These are phyloP conservation scores for Cynoglossus semilaevis DNA, from an alignment of 2,113 vertebrate genomes.

Conservation along the genomic window DNA sequence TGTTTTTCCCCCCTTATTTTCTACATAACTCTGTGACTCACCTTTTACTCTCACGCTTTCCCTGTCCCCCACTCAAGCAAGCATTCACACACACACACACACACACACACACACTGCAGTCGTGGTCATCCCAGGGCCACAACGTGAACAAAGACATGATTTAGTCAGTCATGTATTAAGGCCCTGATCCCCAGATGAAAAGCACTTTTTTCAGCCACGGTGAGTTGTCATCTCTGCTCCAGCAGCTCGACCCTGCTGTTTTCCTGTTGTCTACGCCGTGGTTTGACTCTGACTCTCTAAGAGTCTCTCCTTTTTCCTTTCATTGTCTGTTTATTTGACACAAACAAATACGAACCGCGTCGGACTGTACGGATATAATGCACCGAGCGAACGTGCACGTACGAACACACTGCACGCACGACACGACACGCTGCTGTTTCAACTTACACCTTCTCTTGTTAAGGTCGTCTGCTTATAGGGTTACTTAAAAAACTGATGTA, in stretches of 20 bases:
- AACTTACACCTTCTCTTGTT: too few relatives aligned
- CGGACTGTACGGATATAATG: neutral
- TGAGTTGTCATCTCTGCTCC: conserved; percentile 36
- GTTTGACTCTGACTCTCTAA: conserved; percentile 11
- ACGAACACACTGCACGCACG: neutral
- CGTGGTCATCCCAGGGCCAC: conserved; percentile 1
- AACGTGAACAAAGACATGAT: conserved; percentile 31
- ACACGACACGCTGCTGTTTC: neutral
- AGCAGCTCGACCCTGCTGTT: conserved; percentile 46
- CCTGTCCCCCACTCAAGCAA: neutral
- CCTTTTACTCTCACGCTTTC: neutral
- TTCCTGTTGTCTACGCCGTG: conserved; percentile 38
- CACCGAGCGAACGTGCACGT: neutral
- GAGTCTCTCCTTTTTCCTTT: neutral
- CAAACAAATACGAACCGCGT: neutral
- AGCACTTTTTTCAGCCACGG: conserved; percentile 22
- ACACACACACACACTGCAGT: neutral
- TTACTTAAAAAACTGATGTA: conserved; percentile 4
- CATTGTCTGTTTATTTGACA: neutral
- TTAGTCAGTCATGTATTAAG: conserved; percentile 45
- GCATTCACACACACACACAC: neutral
- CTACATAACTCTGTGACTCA: neutral
- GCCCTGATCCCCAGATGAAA: conserved; percentile 45
- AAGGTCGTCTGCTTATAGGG: too few relatives aligned
- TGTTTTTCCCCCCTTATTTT: neutral